Base-by-base conservation (phyloP, 2,113 vertebrate genomes). In the Apodemus sylvaticus region DNA sequence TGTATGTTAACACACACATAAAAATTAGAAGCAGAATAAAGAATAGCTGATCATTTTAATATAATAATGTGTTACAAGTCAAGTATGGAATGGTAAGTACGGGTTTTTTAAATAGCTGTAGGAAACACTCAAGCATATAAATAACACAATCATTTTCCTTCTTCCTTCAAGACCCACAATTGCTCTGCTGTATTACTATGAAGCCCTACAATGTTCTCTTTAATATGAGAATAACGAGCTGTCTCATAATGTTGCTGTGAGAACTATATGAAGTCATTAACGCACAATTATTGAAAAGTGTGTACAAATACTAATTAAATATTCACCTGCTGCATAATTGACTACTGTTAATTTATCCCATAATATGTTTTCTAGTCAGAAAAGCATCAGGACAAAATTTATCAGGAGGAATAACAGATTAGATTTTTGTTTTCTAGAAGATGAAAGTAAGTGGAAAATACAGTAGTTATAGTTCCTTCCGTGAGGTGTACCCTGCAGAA, bases 391-490 rank as follows among this genome's bases (percentile, higher is more conserved):
- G 53, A 82, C 64, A 45, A 79, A 19, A 64, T 31, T 85, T n/a
- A 78, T 62, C 71, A 70, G 42, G 77, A 78, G 76, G 31, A 78
- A 34, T 48, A 34, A 42, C 71, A 91, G 19, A 73, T 93, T 94
- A 85, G 45, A 62, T 86, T 95, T 94, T 87, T 42, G 77, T 45
- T 96, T 79, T 34, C 64, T 79, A 86, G 34, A 82, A 20, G 29
- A 51, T 89, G 58, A 92, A 91, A 93, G 31, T 53, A 76, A 71
- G n/a, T 94, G 82, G 62, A 93, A 86, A 86, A 48, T 19, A 7
- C 19, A 55, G 3, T 31, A 53, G 48, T 1, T 31, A 87, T 70
- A 11, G 26, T 70, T 77, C 45, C 76, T 92, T 66, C 89, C 48
- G 14, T 73, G 53, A 53, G 7, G 5, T 24, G 55, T 31, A 3